Conservation (phyloP, 2,113 vertebrate species). For the Corythoichthys intestinalis region DNA sequence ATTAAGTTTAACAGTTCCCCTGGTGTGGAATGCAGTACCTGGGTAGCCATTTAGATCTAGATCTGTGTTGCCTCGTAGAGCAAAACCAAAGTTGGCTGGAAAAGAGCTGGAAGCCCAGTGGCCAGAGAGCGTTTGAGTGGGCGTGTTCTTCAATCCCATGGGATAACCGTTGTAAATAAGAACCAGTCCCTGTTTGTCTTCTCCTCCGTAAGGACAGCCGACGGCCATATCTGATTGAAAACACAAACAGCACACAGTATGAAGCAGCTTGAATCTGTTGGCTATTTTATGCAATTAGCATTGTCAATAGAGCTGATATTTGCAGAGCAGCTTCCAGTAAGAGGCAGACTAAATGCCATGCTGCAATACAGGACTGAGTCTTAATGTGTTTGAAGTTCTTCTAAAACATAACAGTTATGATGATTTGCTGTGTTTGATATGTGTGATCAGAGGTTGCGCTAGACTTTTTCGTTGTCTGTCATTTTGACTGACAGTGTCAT, state of each 20-base stretch:
- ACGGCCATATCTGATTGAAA: conserved; percentile 76
- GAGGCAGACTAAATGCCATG: background rate
- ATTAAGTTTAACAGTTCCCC: no score
- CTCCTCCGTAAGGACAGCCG: conserved; percentile 82
- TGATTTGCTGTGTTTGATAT: background rate
- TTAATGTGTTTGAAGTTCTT: background rate
- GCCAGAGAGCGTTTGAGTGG: conserved; percentile 81
- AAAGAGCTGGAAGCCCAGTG: conserved; percentile 73
- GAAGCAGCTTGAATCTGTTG: background rate
- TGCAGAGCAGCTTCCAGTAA: background rate
- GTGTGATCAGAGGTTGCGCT: no score
- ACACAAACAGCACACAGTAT: conserved; percentile 5
- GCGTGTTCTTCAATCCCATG: conserved; percentile 67
- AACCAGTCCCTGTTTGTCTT: conserved; percentile 79
- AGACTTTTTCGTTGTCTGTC: no score
- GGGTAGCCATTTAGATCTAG: conserved; percentile 88
- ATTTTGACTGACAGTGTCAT: no score
- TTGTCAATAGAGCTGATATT: background rate
- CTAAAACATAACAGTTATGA: background rate
- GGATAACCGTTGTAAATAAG: conserved; percentile 78
- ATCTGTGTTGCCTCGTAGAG: conserved; percentile 81
- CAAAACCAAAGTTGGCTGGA: conserved; percentile 83
- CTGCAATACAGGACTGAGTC: background rate
- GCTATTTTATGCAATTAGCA: background rate
- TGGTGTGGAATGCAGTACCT: conserved; percentile 58